phyloP scores from a whole-genome alignment of 2,888 invertebrate genomes.

The Eulithis prunata region DNA sequence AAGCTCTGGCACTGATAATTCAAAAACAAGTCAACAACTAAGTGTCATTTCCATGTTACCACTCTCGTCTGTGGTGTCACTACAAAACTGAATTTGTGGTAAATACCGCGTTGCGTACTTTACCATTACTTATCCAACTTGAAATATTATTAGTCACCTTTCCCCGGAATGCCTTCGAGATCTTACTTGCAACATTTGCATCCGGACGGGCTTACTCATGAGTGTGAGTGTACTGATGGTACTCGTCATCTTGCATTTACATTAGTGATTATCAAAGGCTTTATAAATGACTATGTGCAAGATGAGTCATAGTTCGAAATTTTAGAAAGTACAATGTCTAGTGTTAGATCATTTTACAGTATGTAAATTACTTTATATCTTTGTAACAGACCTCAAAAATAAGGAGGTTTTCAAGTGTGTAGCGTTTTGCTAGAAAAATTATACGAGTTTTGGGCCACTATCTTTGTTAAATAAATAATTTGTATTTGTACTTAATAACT shows the following conservation, averaged over 20 bases:
- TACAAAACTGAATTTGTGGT: background rate
- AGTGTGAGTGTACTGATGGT: slow-evolving; percentile 19
- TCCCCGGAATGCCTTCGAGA: slow-evolving; percentile 28
- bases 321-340: slow-evolving; percentile 4
- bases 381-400: too few relatives aligned
- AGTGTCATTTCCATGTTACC: too few relatives aligned
- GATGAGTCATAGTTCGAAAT: background rate
- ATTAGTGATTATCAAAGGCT: background rate
- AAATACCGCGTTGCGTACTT: background rate
- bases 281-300: background rate
- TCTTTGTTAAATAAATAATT: too few relatives aligned
- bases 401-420: too few relatives aligned
- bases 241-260: slow-evolving; percentile 11
- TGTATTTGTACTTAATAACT: too few relatives aligned
- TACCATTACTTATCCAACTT: background rate
- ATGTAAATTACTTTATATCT: too few relatives aligned
- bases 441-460: too few relatives aligned
- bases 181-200: slow-evolving; percentile 43
- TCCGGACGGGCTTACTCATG: slow-evolving; percentile 51
- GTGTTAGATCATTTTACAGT: background rate
- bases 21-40: too few relatives aligned
- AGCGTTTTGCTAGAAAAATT: too few relatives aligned
- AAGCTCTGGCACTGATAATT: too few relatives aligned
- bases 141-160: slow-evolving; percentile 29
- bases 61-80: too few relatives aligned